Conservation (phyloP, 2,888 invertebrate genomes). For the Octodonta nipae region DNA sequence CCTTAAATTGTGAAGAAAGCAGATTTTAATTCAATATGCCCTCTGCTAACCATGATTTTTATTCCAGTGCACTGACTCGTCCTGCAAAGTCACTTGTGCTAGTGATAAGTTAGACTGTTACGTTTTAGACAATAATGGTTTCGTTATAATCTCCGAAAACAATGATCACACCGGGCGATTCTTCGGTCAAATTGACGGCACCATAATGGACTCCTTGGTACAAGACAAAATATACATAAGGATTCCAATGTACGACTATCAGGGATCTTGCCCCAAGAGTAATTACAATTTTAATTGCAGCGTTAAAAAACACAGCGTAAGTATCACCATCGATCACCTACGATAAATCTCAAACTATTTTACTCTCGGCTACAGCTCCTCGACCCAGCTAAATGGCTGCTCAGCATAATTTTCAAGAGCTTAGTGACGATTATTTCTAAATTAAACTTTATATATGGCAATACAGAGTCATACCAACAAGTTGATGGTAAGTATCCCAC, state of each 20-base stretch:
- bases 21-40: too few relatives aligned
- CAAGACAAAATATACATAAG: constrained; percentile 83
- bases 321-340: constrained; percentile 6
- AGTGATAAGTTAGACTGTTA: constrained; percentile 83
- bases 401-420: constrained; percentile 41
- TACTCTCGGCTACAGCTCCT: constrained; percentile 35
- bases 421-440: constrained; percentile 40
- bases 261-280: constrained; percentile 67
- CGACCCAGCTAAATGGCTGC: constrained; percentile 43
- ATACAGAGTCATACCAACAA: constrained; percentile 15
- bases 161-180: constrained; percentile 78
- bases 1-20: too few relatives aligned
- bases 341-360: background rate
- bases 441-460: constrained; percentile 23
- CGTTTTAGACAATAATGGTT: constrained; percentile 87
- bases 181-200: constrained; percentile 88
- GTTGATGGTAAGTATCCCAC: constrained; percentile 35
- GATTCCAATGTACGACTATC: constrained; percentile 76
- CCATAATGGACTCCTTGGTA: constrained; percentile 84
- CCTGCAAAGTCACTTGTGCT: constrained; percentile 73
- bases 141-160: constrained; percentile 80
- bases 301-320: constrained; percentile 34
- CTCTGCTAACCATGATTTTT: too few relatives aligned
- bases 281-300: constrained; percentile 50
- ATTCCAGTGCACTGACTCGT: constrained; percentile 54